Conservation (phyloP, 2,113 vertebrate species). For the Urocitellus parryii region DNA sequence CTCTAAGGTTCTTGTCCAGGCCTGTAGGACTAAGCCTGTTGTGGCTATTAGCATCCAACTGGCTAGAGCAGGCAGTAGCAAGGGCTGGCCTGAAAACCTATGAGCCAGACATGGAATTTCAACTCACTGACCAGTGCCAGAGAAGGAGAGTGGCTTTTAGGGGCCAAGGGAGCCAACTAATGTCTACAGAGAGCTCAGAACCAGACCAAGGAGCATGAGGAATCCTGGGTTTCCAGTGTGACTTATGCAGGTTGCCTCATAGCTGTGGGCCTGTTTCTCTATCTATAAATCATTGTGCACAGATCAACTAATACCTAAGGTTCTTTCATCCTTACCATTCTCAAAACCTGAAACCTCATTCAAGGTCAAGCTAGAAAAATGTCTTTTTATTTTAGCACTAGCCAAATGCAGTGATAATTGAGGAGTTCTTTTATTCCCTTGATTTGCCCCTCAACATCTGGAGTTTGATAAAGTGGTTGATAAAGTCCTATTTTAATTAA, state of each 20-base stretch:
- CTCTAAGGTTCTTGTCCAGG: neutral
- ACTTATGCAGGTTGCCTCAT: neutral
- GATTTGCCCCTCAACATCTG: neutral
- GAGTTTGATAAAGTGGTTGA: neutral
- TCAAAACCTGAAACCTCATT: slow-evolving; percentile 11
- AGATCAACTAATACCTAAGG: neutral
- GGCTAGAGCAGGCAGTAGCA: neutral
- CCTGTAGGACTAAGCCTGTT: neutral
- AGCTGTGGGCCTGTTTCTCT: neutral
- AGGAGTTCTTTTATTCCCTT: neutral
- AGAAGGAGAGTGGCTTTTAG: neutral
- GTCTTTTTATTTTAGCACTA: neutral
- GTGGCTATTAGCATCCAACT: neutral
- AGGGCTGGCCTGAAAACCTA: neutral
- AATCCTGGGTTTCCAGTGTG: neutral
- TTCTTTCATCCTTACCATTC: neutral
- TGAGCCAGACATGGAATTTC: neutral
- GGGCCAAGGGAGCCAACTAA: neutral
- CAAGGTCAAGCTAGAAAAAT: neutral
- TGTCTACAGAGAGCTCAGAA: accelerated
- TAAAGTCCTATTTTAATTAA: neutral
- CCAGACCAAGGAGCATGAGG: neutral
- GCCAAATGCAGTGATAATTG: neutral
- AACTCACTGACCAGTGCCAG: neutral
- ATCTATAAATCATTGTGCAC: neutral